These are phyloP conservation scores for Thamnaconus septentrionalis DNA, from an alignment of 2,113 vertebrate genomes.

Conservation along the genomic window DNA sequence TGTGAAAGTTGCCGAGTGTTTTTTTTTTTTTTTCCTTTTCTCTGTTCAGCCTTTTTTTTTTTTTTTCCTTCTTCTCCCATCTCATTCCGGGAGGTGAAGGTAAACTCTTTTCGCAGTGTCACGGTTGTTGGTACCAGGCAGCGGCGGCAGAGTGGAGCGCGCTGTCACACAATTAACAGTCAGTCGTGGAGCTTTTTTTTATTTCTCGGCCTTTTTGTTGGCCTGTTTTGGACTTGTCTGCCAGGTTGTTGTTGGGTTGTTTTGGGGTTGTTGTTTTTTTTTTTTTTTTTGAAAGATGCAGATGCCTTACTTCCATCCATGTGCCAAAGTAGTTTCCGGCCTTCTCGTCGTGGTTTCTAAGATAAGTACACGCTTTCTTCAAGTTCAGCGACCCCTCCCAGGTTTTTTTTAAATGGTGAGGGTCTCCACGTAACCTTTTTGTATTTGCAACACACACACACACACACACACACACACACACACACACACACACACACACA, in stretches of 20 bases:
- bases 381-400: constrained; percentile 30
- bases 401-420: constrained; percentile 28
- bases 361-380: constrained; percentile 55
- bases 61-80: neutral
- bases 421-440: constrained; percentile 23
- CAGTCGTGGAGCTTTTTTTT: constrained; percentile 32
- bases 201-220: constrained; percentile 17
- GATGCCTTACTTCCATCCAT: constrained; percentile 81
- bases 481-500: too few species aligned
- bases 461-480: too few species aligned
- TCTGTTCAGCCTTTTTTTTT: neutral
- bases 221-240: constrained; percentile 22
- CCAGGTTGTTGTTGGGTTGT: constrained; percentile 45
- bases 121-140: constrained; percentile 44
- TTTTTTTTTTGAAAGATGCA: constrained; percentile 61
- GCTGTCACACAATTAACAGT: constrained; percentile 45
- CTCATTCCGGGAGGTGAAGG: constrained; percentile 13
- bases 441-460: constrained; percentile 2
- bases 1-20: neutral
- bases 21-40: constrained; percentile 2
- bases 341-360: constrained; percentile 55
- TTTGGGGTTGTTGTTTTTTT: constrained; percentile 52
- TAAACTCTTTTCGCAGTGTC: constrained; percentile 35
- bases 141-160: constrained; percentile 23
- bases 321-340: constrained; percentile 77